Base-by-base conservation (phyloP, 2,113 vertebrate genomes). In the Ctenomys sociabilis region DNA sequence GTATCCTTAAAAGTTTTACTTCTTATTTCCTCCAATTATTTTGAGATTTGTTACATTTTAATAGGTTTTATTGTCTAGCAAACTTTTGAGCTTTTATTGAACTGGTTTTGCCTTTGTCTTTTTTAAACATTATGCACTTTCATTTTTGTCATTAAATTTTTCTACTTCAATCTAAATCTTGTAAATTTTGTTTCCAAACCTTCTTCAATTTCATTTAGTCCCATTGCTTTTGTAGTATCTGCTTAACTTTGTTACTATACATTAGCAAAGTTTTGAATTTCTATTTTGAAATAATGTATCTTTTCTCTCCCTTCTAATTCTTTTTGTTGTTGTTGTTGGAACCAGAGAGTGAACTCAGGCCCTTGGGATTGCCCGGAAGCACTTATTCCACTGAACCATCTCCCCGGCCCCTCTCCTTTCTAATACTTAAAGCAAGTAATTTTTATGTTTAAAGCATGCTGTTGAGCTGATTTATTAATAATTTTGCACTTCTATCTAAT, bases 401-500 rank as follows among this genome's bases (percentile, higher is more conserved):
- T n/a, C n/a, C n/a, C n/a, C n/a, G n/a, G n/a, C n/a, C n/a, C n/a
- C n/a, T n/a, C n/a, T n/a, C n/a, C n/a, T n/a, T n/a, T n/a, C 61
- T 54, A 37, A 30, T 77, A 92, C 73, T 85, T 80, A 66, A 66
- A 32, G 61, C 11, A 63, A 52, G 22, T 3, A 7, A 52, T 91
- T 85, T 81, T 59, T 82, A 19, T 70, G 63, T 30, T 86, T 91
- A 85, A 81, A 12, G 35, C 22, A 21, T 82, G 63, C 91, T 64
- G 37, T 28, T 49, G 26, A 91, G 21, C 28, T 85, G 57, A 66
- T 32, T 10, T 93, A 73, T 63, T 85, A 91, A 70, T 85, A 80
- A 78, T 88, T 95, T 80, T 96, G 24, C 43, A 70, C 57, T 90
- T 28, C 82, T 80, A 35, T 32, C 84, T 87, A 80, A 54, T 87